phyloP scores from a whole-genome alignment of 2,888 invertebrate genomes.

The Belgica antarctica region DNA sequence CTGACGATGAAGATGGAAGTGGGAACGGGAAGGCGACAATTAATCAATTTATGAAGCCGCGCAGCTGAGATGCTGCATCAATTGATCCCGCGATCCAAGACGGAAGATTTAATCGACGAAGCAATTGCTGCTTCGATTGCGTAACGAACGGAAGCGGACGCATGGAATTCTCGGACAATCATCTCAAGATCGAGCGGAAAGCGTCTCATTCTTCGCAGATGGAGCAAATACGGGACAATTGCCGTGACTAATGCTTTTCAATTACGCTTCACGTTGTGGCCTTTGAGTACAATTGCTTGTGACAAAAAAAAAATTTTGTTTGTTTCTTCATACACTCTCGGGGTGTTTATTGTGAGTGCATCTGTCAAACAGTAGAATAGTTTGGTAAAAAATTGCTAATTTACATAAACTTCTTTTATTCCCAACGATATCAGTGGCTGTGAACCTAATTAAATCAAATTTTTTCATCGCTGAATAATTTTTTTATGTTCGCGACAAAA shows the following conservation, averaged over 20 bases:
- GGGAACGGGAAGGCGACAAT: conserved; percentile 27
- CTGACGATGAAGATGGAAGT: conserved; percentile 34
- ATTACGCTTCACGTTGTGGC: background rate
- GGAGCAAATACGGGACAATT: conserved; percentile 30
- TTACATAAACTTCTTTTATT: conserved; percentile 9
- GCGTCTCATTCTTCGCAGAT: conserved; percentile 10
- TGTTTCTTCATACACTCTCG: conserved; percentile 5
- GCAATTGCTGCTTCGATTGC: background rate
- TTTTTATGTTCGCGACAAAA: background rate
- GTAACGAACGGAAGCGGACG: conserved; percentile 30
- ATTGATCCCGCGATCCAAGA: background rate
- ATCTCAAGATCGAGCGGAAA: background rate
- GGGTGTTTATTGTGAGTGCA: conserved; percentile 23
- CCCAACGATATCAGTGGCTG: background rate
- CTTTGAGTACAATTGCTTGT: too few species aligned
- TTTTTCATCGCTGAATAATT: background rate
- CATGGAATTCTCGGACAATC: conserved; percentile 3
- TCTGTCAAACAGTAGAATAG: conserved; percentile 21
- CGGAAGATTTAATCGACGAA: conserved; percentile 38
- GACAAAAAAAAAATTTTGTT: background rate
- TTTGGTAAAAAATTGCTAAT: background rate
- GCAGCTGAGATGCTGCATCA: background rate
- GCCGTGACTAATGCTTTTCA: conserved; percentile 18
- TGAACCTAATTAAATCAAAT: conserved; percentile 20
- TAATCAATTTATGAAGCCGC: conserved; percentile 41